Percentiles rank a stretch among this genome's conserved stretches.
These are phyloP conservation scores for Temnothorax longispinosus DNA, from an alignment of 1,140 invertebrate species.

Conservation along the genomic window DNA sequence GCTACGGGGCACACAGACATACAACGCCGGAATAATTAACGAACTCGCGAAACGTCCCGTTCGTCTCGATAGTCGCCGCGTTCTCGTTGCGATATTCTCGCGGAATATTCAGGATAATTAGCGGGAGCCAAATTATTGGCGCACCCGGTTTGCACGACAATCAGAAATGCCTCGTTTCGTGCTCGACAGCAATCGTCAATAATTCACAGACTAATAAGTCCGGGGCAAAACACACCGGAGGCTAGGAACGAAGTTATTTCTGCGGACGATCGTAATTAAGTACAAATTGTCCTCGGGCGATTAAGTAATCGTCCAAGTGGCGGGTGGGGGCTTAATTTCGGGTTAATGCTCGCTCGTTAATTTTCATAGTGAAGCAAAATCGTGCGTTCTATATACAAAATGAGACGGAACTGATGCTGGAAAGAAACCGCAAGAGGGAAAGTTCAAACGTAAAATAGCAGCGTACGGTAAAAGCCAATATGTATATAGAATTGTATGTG, in stretches of 20 bases:
- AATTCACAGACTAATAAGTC: constrained; percentile 46
- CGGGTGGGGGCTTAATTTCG: constrained; percentile 32
- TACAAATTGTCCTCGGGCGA: constrained; percentile 49
- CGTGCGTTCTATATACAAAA: background rate
- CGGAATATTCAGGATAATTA: constrained; percentile 53
- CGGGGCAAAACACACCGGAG: constrained; percentile 14
- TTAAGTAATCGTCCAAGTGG: constrained; percentile 34
- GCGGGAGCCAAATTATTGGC: constrained; percentile 47
- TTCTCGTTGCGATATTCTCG: constrained; percentile 6
- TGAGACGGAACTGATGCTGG: background rate
- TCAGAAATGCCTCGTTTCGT: constrained; percentile 50
- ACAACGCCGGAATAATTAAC: constrained; percentile 44
- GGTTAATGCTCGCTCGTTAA: constrained; percentile 50
- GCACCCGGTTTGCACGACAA: constrained; percentile 42
- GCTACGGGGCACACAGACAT: background rate
- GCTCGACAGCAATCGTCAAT: constrained; percentile 39
- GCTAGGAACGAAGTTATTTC: constrained; percentile 39
- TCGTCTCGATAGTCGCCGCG: constrained; percentile 21
- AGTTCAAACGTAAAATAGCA: constrained; percentile 9
- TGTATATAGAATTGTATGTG: background rate
- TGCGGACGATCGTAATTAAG: constrained; percentile 46
- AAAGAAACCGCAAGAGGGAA: background rate
- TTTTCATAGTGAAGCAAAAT: constrained; percentile 28
- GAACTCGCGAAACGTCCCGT: constrained; percentile 52
- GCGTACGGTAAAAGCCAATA: constrained; percentile 2